Conservation (phyloP, 2,797 vertebrate species). For the Hozukius guyotensis region DNA sequence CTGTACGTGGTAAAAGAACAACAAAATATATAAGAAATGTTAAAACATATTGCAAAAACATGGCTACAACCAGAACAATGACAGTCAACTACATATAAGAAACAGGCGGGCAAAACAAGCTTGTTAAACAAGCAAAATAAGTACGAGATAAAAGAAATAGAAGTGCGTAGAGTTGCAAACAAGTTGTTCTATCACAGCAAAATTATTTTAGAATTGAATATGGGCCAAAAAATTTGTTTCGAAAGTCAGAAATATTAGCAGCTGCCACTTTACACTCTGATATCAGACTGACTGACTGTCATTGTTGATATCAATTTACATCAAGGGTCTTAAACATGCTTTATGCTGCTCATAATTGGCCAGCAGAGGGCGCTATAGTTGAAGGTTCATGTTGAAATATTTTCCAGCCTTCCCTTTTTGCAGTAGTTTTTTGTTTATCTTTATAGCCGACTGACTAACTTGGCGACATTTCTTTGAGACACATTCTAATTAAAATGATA, state of each 20-base stretch:
- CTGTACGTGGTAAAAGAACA: neutral
- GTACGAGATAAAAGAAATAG: neutral
- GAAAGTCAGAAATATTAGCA: neutral
- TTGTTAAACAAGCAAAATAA: neutral
- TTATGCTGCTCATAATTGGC: neutral
- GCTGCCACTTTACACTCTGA: neutral
- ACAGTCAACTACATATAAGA: no score
- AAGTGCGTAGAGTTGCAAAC: neutral
- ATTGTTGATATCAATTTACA: neutral
- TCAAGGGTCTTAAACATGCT: neutral
- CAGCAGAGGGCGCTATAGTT: conserved; percentile 5
- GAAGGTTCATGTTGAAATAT: neutral
- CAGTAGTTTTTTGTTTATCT: neutral
- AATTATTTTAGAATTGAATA: no score
- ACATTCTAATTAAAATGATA: neutral
- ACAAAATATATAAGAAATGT: no score
- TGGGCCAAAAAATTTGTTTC: neutral
- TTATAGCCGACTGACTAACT: neutral
- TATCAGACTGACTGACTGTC: neutral
- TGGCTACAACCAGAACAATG: neutral
- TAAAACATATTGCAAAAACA: neutral
- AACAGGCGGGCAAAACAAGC: neutral
- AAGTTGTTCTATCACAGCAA: neutral
- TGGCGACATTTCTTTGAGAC: neutral
- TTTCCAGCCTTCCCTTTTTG: neutral